Evolutionary conservation across 2,113 vertebrate genomes (phyloP).

Genomic region (Colius striatus): DNA sequence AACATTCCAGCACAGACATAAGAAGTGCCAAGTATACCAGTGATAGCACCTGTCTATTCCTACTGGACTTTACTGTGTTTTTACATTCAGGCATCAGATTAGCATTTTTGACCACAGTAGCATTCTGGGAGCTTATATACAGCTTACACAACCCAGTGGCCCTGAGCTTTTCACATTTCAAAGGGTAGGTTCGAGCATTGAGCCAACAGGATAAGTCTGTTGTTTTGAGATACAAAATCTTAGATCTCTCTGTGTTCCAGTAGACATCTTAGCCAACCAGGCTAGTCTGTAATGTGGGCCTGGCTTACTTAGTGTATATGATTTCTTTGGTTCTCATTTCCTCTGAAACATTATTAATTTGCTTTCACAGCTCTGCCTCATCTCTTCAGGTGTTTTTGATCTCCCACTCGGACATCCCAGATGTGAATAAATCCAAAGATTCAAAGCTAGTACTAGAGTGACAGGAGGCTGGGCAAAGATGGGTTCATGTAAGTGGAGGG

Average conservation of each 20-base stretch:
- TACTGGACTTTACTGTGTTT: background rate
- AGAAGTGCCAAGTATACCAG: background rate
- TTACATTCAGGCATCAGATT: background rate
- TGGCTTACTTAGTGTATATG: background rate
- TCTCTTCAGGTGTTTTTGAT: background rate
- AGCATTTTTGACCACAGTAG: background rate
- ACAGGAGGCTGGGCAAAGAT: background rate
- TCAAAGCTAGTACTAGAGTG: background rate
- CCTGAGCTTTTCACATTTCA: background rate
- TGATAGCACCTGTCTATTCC: background rate
- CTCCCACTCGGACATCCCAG: background rate
- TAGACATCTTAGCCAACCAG: background rate
- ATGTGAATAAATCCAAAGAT: background rate
- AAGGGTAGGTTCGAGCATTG: background rate
- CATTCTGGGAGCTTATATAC: background rate
- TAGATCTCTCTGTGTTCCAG: background rate
- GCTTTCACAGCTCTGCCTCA: background rate
- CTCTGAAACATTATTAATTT: background rate
- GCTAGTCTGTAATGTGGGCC: background rate
- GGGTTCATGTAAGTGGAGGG: background rate
- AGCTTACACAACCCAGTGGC: background rate
- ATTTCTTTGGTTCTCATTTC: conserved; percentile 5
- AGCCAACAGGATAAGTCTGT: background rate
- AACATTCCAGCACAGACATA: background rate
- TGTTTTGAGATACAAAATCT: background rate